Conservation (phyloP, 1,140 invertebrate genomes). For the Cyrtorhinus lividipennis region DNA sequence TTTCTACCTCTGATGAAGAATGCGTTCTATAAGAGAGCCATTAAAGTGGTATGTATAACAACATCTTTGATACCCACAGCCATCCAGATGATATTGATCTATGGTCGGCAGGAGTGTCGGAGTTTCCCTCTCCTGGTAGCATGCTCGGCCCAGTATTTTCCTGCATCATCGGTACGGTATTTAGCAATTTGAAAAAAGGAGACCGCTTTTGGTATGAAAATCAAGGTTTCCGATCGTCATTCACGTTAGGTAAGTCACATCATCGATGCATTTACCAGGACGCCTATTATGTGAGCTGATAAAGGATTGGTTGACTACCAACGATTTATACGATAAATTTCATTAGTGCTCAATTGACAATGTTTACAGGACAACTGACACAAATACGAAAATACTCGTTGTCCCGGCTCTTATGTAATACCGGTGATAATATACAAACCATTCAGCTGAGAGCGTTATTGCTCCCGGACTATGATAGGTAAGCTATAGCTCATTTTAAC, state of each 20-base stretch:
- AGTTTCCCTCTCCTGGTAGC: slow-evolving; percentile 64
- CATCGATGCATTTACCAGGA: too few relatives aligned
- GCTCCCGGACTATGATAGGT: slow-evolving; percentile 77
- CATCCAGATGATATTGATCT: slow-evolving; percentile 77
- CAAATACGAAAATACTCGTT: slow-evolving; percentile 78
- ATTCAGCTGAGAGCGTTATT: slow-evolving; percentile 89
- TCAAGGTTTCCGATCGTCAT: slow-evolving; percentile 57
- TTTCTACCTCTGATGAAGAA: too few relatives aligned
- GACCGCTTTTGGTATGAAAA: slow-evolving; percentile 73
- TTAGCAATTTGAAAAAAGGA: slow-evolving; percentile 74
- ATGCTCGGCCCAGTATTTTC: slow-evolving; percentile 90
- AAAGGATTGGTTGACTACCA: too few relatives aligned
- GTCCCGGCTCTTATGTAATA: slow-evolving; percentile 83
- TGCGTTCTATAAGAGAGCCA: too few relatives aligned
- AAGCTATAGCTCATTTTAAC: slow-evolving; percentile 30
- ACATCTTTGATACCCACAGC: too few relatives aligned
- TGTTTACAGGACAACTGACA: slow-evolving; percentile 57
- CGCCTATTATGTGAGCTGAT: too few relatives aligned
- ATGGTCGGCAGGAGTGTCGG: slow-evolving; percentile 85
- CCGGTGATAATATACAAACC: slow-evolving; percentile 77
- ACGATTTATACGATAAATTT: too few relatives aligned
- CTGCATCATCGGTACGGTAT: slow-evolving; percentile 91
- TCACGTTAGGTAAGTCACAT: slow-evolving; percentile 53
- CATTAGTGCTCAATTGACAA: too few relatives aligned
- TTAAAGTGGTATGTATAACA: too few relatives aligned